Percentiles rank a stretch among this genome's conserved stretches.
Conservation (phyloP, 2,888 invertebrate genomes). For the Nomada ruficornis region DNA sequence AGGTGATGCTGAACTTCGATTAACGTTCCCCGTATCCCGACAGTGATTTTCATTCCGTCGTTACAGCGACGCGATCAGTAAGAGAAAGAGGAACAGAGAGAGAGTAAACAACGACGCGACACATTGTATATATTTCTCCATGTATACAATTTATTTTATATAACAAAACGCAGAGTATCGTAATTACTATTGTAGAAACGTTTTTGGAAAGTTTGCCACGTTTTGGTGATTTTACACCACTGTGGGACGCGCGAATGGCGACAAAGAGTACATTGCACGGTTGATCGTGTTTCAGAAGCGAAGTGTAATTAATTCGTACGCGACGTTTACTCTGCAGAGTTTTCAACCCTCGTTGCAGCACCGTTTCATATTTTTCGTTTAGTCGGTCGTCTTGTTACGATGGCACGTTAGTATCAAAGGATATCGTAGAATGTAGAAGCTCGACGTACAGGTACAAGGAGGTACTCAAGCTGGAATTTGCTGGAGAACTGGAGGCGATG, state of each 20-base stretch:
- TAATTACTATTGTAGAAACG: too few relatives aligned
- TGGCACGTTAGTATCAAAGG: constrained; percentile 2
- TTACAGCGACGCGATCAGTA: too few relatives aligned
- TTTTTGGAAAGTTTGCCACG: too few relatives aligned
- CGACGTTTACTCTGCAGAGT: neutral
- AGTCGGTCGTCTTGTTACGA: neutral
- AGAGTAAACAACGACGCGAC: too few relatives aligned
- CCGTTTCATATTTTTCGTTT: neutral
- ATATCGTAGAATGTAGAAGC: neutral
- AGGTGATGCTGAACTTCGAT: constrained; percentile 31
- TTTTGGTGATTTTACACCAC: too few relatives aligned
- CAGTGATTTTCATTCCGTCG: constrained; percentile 26
- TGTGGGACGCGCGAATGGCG: neutral
- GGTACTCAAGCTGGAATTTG: neutral
- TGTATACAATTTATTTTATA: too few relatives aligned
- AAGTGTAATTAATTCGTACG: constrained; percentile 30
- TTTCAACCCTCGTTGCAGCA: neutral
- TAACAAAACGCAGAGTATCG: too few relatives aligned
- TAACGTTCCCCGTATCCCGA: constrained; percentile 19
- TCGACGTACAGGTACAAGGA: neutral
- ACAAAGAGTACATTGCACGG: neutral
- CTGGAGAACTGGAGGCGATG: too few relatives aligned
- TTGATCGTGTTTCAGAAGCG: neutral
- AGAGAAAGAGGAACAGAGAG: too few relatives aligned
- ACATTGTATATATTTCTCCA: too few relatives aligned